Base-by-base conservation (phyloP, 2,113 vertebrate species). In the Urocitellus parryii region DNA sequence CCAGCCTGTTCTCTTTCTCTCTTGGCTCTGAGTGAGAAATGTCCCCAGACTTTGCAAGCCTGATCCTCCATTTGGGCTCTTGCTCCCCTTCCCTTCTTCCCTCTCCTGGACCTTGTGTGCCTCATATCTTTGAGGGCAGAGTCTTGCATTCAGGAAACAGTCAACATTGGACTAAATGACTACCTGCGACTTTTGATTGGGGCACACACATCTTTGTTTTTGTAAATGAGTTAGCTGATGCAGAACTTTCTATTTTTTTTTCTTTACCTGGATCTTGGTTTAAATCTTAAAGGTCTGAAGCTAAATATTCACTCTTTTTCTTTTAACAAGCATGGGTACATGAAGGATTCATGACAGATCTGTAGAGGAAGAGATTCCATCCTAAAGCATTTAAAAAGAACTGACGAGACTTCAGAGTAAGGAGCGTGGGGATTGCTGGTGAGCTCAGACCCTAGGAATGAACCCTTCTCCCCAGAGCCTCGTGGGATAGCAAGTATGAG, bases 231-330 rank as follows among this genome's bases (percentile, higher is more conserved):
- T 72, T 25, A 51, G 24, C 37, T 24, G 17, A 83, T 86, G 53
- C 25, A 86, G 88, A 87, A 82, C 56, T 51, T 91, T 86, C 76
- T 94, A n/a, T 4, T 10, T 86, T 86, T 86, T 37, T 37, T 67
- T 58, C 39, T 53, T 11, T 16, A 42, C 34, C 48, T 82, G 18
- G 39, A 68, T 72, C 18, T 88, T 85, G 42, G 34, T 88, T 82
- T 79, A 12, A 14, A 17, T 90, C 68, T 82, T 77, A 42, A 94
- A 94, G 51, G 32, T n/a, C 53, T 3, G 82, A 24, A 74, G 27
- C 9, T 81, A 61, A 80, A 27, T 89, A 65, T 17, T 95, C 68
- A 48, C 12, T n/a, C 81, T 42, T 51, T 72, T 76, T 53, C 39
- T 73, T 42, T 89, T 29, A 72, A 10, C 79, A 45, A 78, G 22